phyloP scores from a whole-genome alignment of 2,888 invertebrate genomes.

The Sarcophaga rosellei region DNA sequence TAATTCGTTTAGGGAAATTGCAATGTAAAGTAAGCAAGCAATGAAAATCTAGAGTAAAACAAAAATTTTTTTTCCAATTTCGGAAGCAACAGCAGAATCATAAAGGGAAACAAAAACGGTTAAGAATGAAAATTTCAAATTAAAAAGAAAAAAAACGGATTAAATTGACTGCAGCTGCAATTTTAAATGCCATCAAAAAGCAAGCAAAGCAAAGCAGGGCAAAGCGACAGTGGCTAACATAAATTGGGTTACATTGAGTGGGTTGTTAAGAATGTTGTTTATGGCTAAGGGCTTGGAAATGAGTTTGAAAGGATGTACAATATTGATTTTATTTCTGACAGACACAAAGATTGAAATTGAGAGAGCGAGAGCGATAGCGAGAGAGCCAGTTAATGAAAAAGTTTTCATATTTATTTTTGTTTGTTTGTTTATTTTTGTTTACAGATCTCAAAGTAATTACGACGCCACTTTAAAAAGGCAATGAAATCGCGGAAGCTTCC shows the following conservation, averaged over 20 bases:
- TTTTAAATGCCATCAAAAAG: neutral
- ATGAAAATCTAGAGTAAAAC: slow-evolving; percentile 18
- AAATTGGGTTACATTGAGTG: neutral
- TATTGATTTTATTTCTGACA: neutral
- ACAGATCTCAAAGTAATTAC: slow-evolving; percentile 79
- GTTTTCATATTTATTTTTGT: slow-evolving; percentile 21
- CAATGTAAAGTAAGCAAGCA: neutral
- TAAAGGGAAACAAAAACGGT: slow-evolving; percentile 4
- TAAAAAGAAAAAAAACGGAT: neutral
- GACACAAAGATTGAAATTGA: too few relatives aligned
- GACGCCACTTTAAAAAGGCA: slow-evolving; percentile 77
- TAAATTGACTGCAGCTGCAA: neutral
- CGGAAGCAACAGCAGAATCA: neutral
- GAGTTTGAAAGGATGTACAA: neutral
- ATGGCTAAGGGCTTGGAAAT: neutral
- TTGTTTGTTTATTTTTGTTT: slow-evolving; percentile 48
- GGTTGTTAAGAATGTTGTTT: neutral
- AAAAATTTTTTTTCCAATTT: neutral
- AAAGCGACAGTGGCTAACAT: slow-evolving; percentile 1
- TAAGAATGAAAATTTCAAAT: slow-evolving; percentile 9
- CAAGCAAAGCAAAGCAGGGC: neutral
- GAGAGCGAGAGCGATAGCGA: too few relatives aligned
- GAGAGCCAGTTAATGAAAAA: slow-evolving; percentile 11
- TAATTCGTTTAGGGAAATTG: neutral
- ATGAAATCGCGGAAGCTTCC: slow-evolving; percentile 81